phyloP scores from a whole-genome alignment of 2,888 invertebrate genomes.

The Sinohyriopsis cumingii region DNA sequence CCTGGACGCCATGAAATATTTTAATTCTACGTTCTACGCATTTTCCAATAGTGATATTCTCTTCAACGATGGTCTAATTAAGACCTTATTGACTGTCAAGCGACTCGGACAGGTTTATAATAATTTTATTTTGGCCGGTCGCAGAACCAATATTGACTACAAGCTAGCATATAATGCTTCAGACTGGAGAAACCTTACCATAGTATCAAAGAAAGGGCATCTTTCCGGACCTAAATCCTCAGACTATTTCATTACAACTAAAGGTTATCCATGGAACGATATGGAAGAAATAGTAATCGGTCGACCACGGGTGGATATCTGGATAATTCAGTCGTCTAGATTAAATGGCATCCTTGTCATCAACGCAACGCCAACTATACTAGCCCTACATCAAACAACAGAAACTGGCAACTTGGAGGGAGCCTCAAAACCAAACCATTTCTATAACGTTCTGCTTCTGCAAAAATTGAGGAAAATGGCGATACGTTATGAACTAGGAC shows the following conservation, averaged over 20 bases:
- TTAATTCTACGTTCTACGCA: slow-evolving; percentile 13
- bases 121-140: slow-evolving; percentile 4
- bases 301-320: slow-evolving; percentile 11
- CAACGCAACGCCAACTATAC: slow-evolving; percentile 10
- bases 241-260: slow-evolving; percentile 14
- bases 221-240: slow-evolving; percentile 12
- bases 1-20: not conserved
- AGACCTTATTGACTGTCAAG: slow-evolving; percentile 1
- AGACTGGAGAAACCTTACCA: slow-evolving; percentile 3
- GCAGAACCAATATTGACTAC: slow-evolving; percentile 9
- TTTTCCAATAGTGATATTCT: slow-evolving; percentile 16
- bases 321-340: slow-evolving; percentile 6
- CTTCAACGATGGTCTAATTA: slow-evolving; percentile 4
- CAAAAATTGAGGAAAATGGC: no score
- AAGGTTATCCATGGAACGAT: slow-evolving; percentile 7
- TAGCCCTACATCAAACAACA: slow-evolving; percentile 15
- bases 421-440: no score
- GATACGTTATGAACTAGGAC: no score
- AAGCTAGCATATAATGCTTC: slow-evolving; percentile 1
- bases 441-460: no score
- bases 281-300: slow-evolving; percentile 14
- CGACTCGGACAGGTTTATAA: not conserved
- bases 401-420: slow-evolving; percentile 1
- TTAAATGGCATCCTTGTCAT: slow-evolving; percentile 3
- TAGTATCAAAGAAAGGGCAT: not conserved